phyloP scores from a whole-genome alignment of 2,797 vertebrate species.

The Coregonus ussuriensis region DNA sequence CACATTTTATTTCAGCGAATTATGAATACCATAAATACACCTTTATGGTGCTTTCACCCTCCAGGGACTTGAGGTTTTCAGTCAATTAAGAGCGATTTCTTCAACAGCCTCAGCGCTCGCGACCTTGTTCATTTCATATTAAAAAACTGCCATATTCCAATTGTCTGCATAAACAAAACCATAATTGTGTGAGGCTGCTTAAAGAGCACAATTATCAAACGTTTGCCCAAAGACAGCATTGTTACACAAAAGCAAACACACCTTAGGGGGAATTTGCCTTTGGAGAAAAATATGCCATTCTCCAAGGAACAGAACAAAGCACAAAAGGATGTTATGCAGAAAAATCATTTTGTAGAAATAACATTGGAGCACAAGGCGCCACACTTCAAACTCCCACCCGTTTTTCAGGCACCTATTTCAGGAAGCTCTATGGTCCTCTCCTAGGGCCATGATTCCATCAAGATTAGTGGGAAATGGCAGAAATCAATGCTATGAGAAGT shows the following conservation, averaged over 20 bases:
- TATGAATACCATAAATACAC: conserved; percentile 62
- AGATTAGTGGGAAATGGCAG: conserved; percentile 58
- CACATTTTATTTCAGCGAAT: conserved; percentile 44
- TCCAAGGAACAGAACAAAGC: conserved; percentile 40
- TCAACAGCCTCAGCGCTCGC: conserved; percentile 36
- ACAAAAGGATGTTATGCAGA: not conserved
- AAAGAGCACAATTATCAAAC: conserved; percentile 50
- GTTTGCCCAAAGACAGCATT: conserved; percentile 29
- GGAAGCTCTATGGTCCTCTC: conserved; percentile 19
- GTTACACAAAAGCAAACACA: conserved; percentile 37
- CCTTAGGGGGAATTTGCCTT: conserved; percentile 34
- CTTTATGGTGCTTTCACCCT: conserved; percentile 41
- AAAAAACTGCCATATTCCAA: conserved; percentile 48
- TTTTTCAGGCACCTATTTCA: conserved; percentile 8
- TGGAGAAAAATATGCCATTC: conserved; percentile 36
- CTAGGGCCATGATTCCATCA: conserved; percentile 49
- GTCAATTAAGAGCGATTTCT: conserved; percentile 63
- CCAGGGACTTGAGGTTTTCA: conserved; percentile 55
- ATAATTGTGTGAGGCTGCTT: conserved; percentile 31
- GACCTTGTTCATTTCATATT: conserved; percentile 45
- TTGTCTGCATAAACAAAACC: conserved; percentile 59
- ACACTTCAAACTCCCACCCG: conserved; percentile 29
- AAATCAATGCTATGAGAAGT: conserved; percentile 58
- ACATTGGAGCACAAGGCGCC: too few species aligned
- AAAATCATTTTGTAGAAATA: too few species aligned